A percentile compares a stretch with the other conserved stretches of the same genome.
Evolutionary conservation across 2,888 invertebrate species (phyloP).

Genomic region (Mamestra brassicae): DNA sequence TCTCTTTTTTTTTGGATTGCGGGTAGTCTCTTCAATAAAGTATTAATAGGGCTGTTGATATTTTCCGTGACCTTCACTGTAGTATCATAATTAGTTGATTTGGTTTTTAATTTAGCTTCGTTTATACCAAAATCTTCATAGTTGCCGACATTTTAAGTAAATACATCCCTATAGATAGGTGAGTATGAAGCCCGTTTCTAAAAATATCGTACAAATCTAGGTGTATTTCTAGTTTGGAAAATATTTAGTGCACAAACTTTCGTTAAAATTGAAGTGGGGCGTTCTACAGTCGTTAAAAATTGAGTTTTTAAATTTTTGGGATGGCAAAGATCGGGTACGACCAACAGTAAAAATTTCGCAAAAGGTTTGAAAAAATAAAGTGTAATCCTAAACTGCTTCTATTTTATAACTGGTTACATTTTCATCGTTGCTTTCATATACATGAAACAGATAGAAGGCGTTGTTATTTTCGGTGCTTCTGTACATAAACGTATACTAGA

Average conservation of each 20-base stretch:
- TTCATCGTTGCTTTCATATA: slow-evolving; percentile 7
- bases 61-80: slow-evolving; percentile 4
- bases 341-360: slow-evolving; percentile 14
- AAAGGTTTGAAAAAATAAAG: slow-evolving; percentile 19
- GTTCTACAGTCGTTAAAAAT: slow-evolving; percentile 2
- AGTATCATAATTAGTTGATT: background rate
- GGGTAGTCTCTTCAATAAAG: slow-evolving; percentile 55
- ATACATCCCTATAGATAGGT: background rate
- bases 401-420: background rate
- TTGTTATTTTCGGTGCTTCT: background rate
- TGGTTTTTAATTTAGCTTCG: background rate
- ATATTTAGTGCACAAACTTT: background rate
- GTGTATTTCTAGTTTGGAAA: background rate
- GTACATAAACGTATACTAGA: background rate
- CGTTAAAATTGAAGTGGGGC: background rate
- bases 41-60: slow-evolving; percentile 36
- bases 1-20: slow-evolving; percentile 59
- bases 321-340: background rate
- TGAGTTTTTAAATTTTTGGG: slow-evolving; percentile 6
- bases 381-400: background rate
- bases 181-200: background rate
- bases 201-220: background rate
- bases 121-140: background rate
- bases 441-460: slow-evolving; percentile 1
- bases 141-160: background rate